Evolutionary conservation across 2,113 vertebrate genomes (phyloP).

Genomic region (Capreolus pygargus): DNA sequence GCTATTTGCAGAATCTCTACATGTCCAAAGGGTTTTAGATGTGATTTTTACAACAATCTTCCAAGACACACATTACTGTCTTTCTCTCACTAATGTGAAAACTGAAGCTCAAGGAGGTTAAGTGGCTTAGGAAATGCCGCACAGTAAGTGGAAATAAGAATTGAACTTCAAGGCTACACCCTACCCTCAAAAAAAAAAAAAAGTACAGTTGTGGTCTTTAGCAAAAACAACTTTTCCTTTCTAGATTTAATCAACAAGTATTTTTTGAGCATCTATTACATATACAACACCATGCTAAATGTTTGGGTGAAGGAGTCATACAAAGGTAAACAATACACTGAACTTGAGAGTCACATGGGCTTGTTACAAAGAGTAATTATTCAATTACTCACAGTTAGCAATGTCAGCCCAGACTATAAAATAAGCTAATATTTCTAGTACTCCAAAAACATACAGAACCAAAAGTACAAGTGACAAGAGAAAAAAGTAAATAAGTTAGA

Average conservation of each 20-base stretch:
- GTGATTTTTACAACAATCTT: neutral
- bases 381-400: constrained; percentile 17
- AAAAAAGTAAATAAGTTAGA: neutral
- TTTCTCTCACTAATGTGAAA: neutral
- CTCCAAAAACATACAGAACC: neutral
- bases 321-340: neutral
- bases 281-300: neutral
- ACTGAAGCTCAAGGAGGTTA: neutral
- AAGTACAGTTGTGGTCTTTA: neutral
- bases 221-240: neutral
- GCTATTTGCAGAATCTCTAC: neutral
- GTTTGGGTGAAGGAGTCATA: neutral
- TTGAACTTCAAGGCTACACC: neutral
- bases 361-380: constrained; percentile 1
- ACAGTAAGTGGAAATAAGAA: neutral
- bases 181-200: neutral
- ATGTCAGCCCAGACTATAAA: neutral
- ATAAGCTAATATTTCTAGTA: constrained; percentile 24
- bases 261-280: neutral
- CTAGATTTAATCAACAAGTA: neutral
- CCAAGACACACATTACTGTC: neutral
- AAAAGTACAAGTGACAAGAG: neutral
- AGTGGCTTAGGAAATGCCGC: neutral
- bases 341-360: neutral
- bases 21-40: neutral